Percentiles rank a stretch among this genome's conserved stretches.
These are phyloP conservation scores for Aphodius granarius DNA, from an alignment of 2,888 invertebrate genomes.

Conservation along the genomic window DNA sequence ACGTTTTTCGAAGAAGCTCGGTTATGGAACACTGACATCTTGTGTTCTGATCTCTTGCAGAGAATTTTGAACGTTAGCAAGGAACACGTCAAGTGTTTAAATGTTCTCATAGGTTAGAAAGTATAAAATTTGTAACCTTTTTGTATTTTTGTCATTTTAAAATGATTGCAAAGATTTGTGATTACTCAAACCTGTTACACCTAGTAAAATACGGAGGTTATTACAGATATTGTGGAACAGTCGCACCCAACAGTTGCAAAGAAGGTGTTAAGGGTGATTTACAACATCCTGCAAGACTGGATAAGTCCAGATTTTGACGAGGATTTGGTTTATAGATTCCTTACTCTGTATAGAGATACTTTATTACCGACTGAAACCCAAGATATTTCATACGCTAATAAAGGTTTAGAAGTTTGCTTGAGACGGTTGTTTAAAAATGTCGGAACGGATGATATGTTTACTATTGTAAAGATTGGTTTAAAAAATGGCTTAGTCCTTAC, in stretches of 20 bases:
- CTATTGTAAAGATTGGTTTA: no score
- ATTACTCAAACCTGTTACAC: neutral
- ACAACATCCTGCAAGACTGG: constrained; percentile 55
- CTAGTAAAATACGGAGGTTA: no score
- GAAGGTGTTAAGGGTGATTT: constrained; percentile 56
- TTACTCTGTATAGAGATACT: constrained; percentile 56
- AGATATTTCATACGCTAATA: constrained; percentile 50
- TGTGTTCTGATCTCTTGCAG: constrained; percentile 48
- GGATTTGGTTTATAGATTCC: constrained; percentile 50
- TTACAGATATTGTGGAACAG: constrained; percentile 33
- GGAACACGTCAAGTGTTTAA: constrained; percentile 37
- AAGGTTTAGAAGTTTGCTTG: constrained; percentile 60
- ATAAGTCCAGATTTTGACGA: constrained; percentile 55
- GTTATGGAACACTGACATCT: constrained; percentile 53
- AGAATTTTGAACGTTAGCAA: constrained; percentile 40
- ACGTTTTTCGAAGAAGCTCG: constrained; percentile 49
- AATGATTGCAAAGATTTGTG: neutral
- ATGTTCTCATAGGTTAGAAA: constrained; percentile 36
- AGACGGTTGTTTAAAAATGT: constrained; percentile 57
- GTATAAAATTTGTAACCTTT: neutral
- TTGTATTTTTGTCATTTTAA: neutral
- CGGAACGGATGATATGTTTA: constrained; percentile 54
- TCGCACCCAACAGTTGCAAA: constrained; percentile 50
- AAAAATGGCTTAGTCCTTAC: no score
- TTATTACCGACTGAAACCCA: constrained; percentile 42